phyloP scores from a whole-genome alignment of 2,113 vertebrate species.

The Crotophaga sulcirostris region DNA sequence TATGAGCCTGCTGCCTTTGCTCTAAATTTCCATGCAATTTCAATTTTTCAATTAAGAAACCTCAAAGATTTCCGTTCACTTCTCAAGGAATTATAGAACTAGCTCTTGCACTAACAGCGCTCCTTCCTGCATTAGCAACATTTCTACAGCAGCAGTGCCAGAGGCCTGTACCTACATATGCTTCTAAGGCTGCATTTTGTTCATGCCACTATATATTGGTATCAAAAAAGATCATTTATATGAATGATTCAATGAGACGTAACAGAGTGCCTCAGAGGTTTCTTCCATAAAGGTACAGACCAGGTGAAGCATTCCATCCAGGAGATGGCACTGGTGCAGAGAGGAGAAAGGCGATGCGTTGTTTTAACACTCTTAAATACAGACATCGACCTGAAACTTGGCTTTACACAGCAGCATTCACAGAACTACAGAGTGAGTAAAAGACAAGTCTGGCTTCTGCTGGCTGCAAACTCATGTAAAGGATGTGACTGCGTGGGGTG shows the following conservation, averaged over 20 bases:
- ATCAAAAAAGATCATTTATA: background rate
- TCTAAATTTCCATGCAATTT: background rate
- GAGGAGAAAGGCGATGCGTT: background rate
- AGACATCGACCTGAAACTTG: background rate
- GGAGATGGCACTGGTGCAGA: conserved; percentile 2
- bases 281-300: background rate
- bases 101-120: background rate
- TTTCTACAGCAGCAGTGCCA: background rate
- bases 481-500: background rate
- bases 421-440: background rate
- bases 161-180: background rate
- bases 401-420: background rate
- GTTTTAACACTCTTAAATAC: background rate
- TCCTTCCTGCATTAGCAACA: background rate
- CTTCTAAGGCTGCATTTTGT: background rate
- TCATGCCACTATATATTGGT: background rate
- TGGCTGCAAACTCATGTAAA: background rate
- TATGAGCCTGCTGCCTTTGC: background rate
- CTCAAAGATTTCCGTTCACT: background rate
- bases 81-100: background rate
- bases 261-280: background rate
- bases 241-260: background rate
- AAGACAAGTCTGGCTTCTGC: background rate
- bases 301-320: conserved; percentile 2
- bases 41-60: background rate